Evolutionary conservation across 2,797 vertebrate genomes (phyloP), one percentile per base, ranked within the genome.

Genomic region (Apogon talboti): DNA sequence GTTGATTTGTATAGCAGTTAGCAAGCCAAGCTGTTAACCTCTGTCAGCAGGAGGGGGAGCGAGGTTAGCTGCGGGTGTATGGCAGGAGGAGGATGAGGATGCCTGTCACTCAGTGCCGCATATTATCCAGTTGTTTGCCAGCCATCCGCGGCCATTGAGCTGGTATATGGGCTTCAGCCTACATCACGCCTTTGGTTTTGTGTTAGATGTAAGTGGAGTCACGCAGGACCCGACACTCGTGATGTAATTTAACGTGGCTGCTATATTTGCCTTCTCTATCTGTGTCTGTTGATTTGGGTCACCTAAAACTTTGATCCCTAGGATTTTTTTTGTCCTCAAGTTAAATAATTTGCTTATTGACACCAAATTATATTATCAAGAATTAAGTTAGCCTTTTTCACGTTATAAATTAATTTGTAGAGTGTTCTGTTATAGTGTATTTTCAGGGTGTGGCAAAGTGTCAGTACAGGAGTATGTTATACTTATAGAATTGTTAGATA

Each of bases 61-160:
- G 3, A 24, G 33, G 55, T n/a, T 61, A 67, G 47, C 69, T 43
- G 60, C 43, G 33, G 45, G 40, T 19, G 66, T 51, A 3, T 42
- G 48, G 15, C 35, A 16, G 51, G 21, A n/a, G 16, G 11, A 9
- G 43, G 11, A 5, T 38, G 37, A 49, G 43, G 53, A 0, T 46
- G 72, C 67, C 62, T 85, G 83, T 84, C 90, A 87, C 66, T 89
- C 85, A 84, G 5, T 84, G 84, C 81, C 78, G 84, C 85, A 88
- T 87, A 85, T 75, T 70, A 79, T 78, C 56, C 71, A 63, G 74
- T 75, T 81, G 82, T 86, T 76, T 79, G 74, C 68, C 81, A 74
- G 69, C 54, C 64, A 56, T 45, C 50, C 70, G 50, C 37, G 24
- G 69, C 64, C 71, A 47, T 44, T 30, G 71, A 78, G 74, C 73